phyloP scores from a whole-genome alignment of 2,113 vertebrate species.

The Dipodomys stephensi region DNA sequence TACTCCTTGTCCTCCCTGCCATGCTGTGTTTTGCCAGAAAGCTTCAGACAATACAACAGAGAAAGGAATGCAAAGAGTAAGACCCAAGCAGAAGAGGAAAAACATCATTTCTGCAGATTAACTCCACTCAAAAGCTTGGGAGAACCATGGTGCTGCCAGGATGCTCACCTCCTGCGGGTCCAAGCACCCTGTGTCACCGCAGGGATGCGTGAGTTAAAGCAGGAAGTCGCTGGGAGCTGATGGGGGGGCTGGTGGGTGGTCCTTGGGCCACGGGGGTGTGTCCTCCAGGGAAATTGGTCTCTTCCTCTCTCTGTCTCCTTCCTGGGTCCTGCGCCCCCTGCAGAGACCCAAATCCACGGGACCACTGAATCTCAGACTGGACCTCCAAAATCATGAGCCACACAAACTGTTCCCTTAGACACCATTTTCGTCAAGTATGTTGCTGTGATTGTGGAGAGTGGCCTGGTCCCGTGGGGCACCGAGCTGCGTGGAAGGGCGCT shows the following conservation, averaged over 20 bases:
- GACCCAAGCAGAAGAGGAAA: background rate
- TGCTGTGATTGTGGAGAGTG: background rate
- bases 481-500: rapidly evolving
- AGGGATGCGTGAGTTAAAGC: no score
- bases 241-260: no score
- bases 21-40: rapidly evolving
- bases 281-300: background rate
- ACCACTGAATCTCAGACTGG: background rate
- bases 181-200: rapidly evolving
- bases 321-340: background rate
- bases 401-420: background rate
- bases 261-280: background rate
- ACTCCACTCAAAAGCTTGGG: background rate
- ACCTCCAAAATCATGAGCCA: background rate
- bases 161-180: rapidly evolving
- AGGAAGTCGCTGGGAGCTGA: no score
- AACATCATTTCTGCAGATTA: background rate
- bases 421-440: background rate
- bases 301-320: background rate
- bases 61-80: background rate
- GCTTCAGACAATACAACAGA: rapidly evolving
- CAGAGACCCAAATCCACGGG: background rate
- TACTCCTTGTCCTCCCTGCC: background rate
- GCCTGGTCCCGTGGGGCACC: no score
- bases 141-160: rapidly evolving